Percentiles rank a stretch among this genome's conserved stretches.
phyloP scores from a whole-genome alignment of 2,888 invertebrate species.

The Leucoptera coffeella region DNA sequence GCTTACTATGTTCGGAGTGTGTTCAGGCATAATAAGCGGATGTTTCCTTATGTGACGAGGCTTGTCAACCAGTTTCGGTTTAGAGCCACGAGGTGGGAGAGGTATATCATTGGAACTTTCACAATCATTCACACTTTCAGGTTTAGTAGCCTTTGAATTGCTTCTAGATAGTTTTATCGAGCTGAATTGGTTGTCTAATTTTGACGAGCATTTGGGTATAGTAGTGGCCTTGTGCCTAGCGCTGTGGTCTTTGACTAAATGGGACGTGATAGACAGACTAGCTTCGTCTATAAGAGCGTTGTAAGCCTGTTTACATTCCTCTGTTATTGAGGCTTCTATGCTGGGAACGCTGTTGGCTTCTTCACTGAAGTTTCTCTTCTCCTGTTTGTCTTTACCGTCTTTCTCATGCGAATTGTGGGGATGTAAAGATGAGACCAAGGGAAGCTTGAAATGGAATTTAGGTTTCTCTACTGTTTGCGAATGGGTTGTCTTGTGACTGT shows the following conservation, averaged over 20 bases:
- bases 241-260: too few relatives aligned
- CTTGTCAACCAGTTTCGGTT: slow-evolving; percentile 28
- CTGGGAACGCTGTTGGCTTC: slow-evolving; percentile 81
- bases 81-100: slow-evolving; percentile 24
- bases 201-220: too few relatives aligned
- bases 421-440: slow-evolving; percentile 8
- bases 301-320: slow-evolving; percentile 90
- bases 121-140: too few relatives aligned
- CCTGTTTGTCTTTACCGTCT: slow-evolving; percentile 59
- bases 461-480: slow-evolving; percentile 61
- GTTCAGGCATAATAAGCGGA: slow-evolving; percentile 17
- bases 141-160: too few relatives aligned
- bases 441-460: slow-evolving; percentile 57
- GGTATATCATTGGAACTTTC: slow-evolving; percentile 17
- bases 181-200: too few relatives aligned
- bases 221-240: too few relatives aligned
- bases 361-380: slow-evolving; percentile 80
- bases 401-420: slow-evolving; percentile 7
- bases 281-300: slow-evolving; percentile 83
- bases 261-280: slow-evolving; percentile 20
- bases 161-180: too few relatives aligned
- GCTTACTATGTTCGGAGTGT: slow-evolving; percentile 4
- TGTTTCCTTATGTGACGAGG: slow-evolving; percentile 31
- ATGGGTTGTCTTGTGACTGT: slow-evolving; percentile 43
- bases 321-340: slow-evolving; percentile 89